Base-by-base conservation (phyloP, 2,888 invertebrate genomes). In the Coecobrya sp. region DNA sequence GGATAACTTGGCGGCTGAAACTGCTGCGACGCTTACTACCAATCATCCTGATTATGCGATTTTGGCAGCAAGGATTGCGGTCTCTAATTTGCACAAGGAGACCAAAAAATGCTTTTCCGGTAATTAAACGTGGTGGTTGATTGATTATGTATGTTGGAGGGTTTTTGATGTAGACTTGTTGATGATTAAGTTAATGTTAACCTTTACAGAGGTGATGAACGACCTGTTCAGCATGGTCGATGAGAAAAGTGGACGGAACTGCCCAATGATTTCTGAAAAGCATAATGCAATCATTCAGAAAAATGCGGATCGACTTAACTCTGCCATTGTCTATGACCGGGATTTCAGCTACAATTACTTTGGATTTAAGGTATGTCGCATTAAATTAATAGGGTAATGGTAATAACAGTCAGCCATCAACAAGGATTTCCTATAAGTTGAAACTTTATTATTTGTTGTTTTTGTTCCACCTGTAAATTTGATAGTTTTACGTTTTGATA, bases 311-410 rank as follows among this genome's bases (percentile, higher is more conserved):
- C 96, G 97, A 93, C 96, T 99, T 82, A 99, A 99, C 96, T 99
- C 99, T 0, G 98, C 99, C 25, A 99, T 99, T 95, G 98, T 99
- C 62, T 99, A 99, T 96, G 99, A 99, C 95, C 97, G 99, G 95
- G 99, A 99, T 96, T 99, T 98, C 96, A 97, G 97, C 92, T 99
- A 99, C 96, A 99, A 99, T 95, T 99, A 99, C 95, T 99, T 99
- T 96, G 99, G 99, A n/a, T 99, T 99, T 95, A 99, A 99, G 96
- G 96, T 96, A 95, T 42, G 3, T 59, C 4, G 42, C 2, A 19
- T 25, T 62, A n/a, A n/a, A n/a, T n/a, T n/a, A n/a, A n/a, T 8
- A 36, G 36, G 3, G 7, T 36, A 2, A 36, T 36, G 7, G 7
- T 36, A 2, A 36, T 2, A 36, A 7, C 36, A 4, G 7, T 7